These are phyloP conservation scores for Copidosoma aretas DNA, from an alignment of 2,888 invertebrate genomes.

Conservation along the genomic window DNA sequence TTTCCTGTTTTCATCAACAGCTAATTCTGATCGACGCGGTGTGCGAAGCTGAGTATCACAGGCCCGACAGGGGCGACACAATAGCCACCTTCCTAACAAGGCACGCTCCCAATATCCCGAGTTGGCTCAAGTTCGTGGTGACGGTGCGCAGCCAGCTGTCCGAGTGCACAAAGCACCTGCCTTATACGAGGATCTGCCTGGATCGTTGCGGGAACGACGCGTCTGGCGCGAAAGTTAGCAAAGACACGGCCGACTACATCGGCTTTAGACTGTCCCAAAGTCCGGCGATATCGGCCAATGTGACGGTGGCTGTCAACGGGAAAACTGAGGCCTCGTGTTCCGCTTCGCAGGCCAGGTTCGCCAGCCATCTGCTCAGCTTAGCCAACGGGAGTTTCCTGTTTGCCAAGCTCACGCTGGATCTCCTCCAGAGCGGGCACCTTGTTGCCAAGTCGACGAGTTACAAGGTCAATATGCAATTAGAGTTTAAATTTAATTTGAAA, in stretches of 20 bases:
- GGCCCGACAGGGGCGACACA: conserved; percentile 93
- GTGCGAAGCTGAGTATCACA: conserved; percentile 95
- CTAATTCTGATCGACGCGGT: conserved; percentile 89
- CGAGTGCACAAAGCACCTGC: conserved; percentile 82
- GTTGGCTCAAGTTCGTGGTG: conserved; percentile 89
- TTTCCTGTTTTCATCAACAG: conserved; percentile 60
- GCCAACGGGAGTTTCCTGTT: conserved; percentile 92
- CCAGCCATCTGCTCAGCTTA: conserved; percentile 81
- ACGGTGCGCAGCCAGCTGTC: conserved; percentile 85
- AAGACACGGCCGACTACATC: conserved; percentile 88
- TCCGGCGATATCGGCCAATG: conserved; percentile 83
- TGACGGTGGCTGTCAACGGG: conserved; percentile 71
- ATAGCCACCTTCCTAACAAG: conserved; percentile 87
- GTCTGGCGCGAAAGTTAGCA: conserved; percentile 71
- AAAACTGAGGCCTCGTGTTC: conserved; percentile 67
- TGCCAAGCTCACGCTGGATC: conserved; percentile 88
- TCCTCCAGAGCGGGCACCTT: conserved; percentile 89
- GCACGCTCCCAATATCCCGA: conserved; percentile 80
- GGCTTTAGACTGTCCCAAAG: conserved; percentile 81
- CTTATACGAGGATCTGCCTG: conserved; percentile 78
- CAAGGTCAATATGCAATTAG: conserved; percentile 66
- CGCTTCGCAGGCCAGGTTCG: conserved; percentile 78
- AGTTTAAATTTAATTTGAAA: neutral
- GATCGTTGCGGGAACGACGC: conserved; percentile 73
- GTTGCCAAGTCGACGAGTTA: conserved; percentile 93